These are phyloP conservation scores for Astropecten irregularis DNA, from an alignment of 53 echinoderm and acorn worm genomes.

Conservation along the genomic window DNA sequence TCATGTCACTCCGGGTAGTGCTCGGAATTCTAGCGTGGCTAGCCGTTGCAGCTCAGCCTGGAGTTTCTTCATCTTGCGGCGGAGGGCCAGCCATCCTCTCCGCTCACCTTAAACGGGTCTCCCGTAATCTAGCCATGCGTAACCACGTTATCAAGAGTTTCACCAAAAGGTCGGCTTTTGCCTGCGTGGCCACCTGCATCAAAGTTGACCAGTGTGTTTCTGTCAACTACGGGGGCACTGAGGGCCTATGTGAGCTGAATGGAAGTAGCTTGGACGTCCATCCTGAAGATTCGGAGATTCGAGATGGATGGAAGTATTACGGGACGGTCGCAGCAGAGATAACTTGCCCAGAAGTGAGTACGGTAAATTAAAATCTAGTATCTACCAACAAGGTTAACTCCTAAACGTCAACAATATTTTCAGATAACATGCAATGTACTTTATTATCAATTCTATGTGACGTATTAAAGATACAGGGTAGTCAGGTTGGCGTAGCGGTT, in stretches of 20 bases:
- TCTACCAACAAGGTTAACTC: too few species aligned
- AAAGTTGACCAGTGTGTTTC: constrained; percentile 13
- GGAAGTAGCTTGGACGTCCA: neutral
- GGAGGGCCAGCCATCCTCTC: too few species aligned
- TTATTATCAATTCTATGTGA: too few species aligned
- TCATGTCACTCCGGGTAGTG: too few species aligned
- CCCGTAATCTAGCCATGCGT: neutral
- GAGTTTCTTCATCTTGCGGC: neutral
- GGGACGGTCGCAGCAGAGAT: neutral
- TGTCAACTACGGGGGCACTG: constrained; percentile 28
- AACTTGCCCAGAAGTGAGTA: neutral
- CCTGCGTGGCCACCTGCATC: constrained; percentile 19
- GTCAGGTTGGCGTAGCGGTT: too few species aligned
- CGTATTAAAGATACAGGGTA: too few species aligned
- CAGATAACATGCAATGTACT: too few species aligned
- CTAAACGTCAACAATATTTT: too few species aligned
- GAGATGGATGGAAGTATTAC: constrained; percentile 19
- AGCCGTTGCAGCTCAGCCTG: neutral
- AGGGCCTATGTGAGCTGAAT: constrained; percentile 36
- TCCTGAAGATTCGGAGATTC: neutral
- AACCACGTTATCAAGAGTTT: constrained; percentile 13
- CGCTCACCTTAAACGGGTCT: neutral
- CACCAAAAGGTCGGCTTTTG: neutral
- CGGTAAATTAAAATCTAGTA: too few species aligned
- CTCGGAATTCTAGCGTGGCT: neutral